These are phyloP conservation scores for Hypercompe scribonia DNA, from an alignment of 2,888 invertebrate genomes.

Conservation along the genomic window DNA sequence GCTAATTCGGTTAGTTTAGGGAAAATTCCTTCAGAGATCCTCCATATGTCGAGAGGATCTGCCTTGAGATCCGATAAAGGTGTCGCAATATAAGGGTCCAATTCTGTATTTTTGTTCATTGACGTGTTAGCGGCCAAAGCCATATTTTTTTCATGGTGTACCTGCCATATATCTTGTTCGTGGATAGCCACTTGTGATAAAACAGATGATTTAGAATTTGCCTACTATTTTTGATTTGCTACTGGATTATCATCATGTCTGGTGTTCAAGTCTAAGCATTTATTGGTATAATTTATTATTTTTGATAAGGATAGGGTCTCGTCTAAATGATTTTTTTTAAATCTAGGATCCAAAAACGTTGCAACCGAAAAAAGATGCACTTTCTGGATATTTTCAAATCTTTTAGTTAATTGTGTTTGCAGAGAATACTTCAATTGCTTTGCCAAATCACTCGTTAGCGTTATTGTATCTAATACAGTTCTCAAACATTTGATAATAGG, in stretches of 20 bases:
- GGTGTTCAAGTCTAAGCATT: slow-evolving; percentile 27
- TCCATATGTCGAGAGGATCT: slow-evolving; percentile 32
- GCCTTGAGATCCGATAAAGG: slow-evolving; percentile 24
- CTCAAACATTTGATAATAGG: slow-evolving; percentile 25
- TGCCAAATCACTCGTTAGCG: slow-evolving; percentile 30
- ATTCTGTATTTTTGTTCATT: slow-evolving; percentile 31
- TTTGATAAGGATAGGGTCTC: slow-evolving; percentile 30
- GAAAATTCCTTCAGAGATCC: slow-evolving; percentile 29
- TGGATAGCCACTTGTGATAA: too few relatives aligned
- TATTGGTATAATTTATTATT: slow-evolving; percentile 38
- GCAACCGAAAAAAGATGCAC: slow-evolving; percentile 31
- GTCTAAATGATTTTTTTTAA: slow-evolving; percentile 32
- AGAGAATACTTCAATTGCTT: slow-evolving; percentile 31
- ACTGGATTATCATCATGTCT: slow-evolving; percentile 20
- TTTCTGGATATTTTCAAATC: slow-evolving; percentile 36
- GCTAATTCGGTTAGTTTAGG: slow-evolving; percentile 35
- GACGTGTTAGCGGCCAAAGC: slow-evolving; percentile 27
- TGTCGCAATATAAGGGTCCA: slow-evolving; percentile 29
- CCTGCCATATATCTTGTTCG: too few relatives aligned
- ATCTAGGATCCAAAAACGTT: slow-evolving; percentile 29
- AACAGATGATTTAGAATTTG: slow-evolving; percentile 31
- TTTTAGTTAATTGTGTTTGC: slow-evolving; percentile 34
- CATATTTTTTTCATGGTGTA: too few relatives aligned
- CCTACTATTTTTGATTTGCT: too few relatives aligned
- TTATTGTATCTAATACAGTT: slow-evolving; percentile 25